Conservation (phyloP, 2,113 vertebrate genomes). For the Corythaixoides concolor region DNA sequence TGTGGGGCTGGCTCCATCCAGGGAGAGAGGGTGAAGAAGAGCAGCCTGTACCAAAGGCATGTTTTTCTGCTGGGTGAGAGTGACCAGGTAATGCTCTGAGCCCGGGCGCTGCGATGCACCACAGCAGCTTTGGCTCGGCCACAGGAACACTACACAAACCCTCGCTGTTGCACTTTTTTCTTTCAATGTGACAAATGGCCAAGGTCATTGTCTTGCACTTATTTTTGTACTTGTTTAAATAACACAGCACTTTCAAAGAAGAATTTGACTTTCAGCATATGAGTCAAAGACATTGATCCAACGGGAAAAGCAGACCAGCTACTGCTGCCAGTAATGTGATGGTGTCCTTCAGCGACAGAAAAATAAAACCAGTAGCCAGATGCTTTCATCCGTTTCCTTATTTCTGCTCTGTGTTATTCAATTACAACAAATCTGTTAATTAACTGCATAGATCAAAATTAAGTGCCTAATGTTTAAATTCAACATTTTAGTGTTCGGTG, state of each 20-base stretch:
- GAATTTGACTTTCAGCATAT: not conserved
- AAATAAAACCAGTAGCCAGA: not conserved
- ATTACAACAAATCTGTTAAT: not conserved
- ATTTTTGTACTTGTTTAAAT: not conserved
- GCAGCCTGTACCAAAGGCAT: accelerated
- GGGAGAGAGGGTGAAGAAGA: not conserved
- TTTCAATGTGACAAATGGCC: not conserved
- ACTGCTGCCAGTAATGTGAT: not conserved
- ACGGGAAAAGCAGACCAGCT: not conserved
- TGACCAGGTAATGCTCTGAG: not conserved
- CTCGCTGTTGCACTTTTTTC: not conserved
- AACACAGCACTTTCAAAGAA: not conserved
- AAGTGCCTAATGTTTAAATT: not conserved
- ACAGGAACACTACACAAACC: not conserved
- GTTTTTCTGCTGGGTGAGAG: not conserved
- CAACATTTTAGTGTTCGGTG: not conserved
- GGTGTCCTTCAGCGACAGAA: not conserved
- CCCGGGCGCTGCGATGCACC: accelerated
- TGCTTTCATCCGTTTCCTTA: not conserved
- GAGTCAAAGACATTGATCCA: not conserved
- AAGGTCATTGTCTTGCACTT: not conserved
- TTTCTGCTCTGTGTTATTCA: not conserved
- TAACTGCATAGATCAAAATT: not conserved
- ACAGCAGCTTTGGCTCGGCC: not conserved
- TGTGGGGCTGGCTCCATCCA: not conserved